Evolutionary conservation across 2,888 invertebrate genomes (phyloP).

Genomic region (Vannuccia rotundouncinata): DNA sequence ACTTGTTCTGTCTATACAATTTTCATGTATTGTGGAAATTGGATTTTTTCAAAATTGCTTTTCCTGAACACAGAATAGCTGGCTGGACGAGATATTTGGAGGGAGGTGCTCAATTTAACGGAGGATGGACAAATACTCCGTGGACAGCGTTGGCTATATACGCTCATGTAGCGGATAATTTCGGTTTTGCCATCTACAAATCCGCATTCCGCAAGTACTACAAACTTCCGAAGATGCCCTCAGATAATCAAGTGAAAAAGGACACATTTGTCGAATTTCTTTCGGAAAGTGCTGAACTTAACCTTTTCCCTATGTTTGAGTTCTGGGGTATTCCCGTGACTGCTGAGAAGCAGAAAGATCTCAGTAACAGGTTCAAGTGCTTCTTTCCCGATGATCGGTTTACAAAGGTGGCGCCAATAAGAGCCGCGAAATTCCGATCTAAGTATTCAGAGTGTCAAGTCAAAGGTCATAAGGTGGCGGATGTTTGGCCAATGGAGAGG

Average conservation of each 20-base stretch:
- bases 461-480: neutral
- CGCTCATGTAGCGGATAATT: slow-evolving; percentile 43
- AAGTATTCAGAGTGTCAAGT: neutral
- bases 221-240: slow-evolving; percentile 38
- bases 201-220: slow-evolving; percentile 42
- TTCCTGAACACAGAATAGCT: neutral
- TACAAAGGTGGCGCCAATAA: neutral
- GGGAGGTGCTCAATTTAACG: slow-evolving; percentile 40
- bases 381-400: slow-evolving; percentile 29
- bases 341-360: neutral
- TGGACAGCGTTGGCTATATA: slow-evolving; percentile 43
- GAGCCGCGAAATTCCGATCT: neutral
- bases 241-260: slow-evolving; percentile 41
- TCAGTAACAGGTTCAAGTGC: neutral
- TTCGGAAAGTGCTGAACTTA: slow-evolving; percentile 40
- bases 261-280: slow-evolving; percentile 43
- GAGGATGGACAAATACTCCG: slow-evolving; percentile 41
- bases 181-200: slow-evolving; percentile 44
- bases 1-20: slow-evolving; percentile 43
- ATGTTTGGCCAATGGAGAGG: neutral
- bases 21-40: slow-evolving; percentile 8
- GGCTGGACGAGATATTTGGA: slow-evolving; percentile 40
- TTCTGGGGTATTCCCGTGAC: slow-evolving; percentile 44
- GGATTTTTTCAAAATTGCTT: slow-evolving; percentile 3
- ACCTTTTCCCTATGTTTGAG: slow-evolving; percentile 42